Conservation (phyloP, 2,888 invertebrate species). For the Phrixothrix hirtus region DNA sequence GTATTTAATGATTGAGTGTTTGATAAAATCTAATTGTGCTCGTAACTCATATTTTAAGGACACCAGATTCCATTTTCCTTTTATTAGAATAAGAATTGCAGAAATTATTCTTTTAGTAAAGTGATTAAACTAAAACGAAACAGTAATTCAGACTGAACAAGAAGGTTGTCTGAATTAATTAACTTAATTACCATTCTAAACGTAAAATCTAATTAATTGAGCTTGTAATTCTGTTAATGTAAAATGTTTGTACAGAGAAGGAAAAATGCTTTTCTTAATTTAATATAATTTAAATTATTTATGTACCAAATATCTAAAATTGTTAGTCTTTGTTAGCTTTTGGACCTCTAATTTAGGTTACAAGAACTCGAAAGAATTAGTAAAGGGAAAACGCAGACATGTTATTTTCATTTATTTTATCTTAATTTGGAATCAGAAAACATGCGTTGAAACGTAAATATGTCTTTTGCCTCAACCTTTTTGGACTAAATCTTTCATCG, state of each 20-base stretch:
- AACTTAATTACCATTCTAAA: conserved; percentile 6
- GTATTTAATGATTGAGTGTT: too few relatives aligned
- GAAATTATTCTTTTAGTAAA: neutral
- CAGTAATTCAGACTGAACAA: neutral
- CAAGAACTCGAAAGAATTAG: too few relatives aligned
- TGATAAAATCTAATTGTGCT: too few relatives aligned
- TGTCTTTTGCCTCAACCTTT: too few relatives aligned
- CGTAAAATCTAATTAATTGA: conserved; percentile 9
- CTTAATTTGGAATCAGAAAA: too few relatives aligned
- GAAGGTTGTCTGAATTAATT: conserved; percentile 4
- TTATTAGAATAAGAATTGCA: neutral
- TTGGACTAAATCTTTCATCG: too few relatives aligned
- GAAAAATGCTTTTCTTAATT: neutral
- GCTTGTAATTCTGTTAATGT: conserved; percentile 4
- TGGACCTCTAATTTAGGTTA: neutral
- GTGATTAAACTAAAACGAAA: neutral
- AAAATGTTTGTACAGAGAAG: neutral
- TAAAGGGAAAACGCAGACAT: too few relatives aligned
- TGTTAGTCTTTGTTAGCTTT: too few relatives aligned
- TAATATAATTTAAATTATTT: neutral
- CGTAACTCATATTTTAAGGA: too few relatives aligned
- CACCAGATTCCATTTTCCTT: neutral
- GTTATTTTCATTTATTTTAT: too few relatives aligned
- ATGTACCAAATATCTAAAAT: neutral
- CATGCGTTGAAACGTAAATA: too few relatives aligned